Percentiles rank a stretch among this genome's conserved stretches.
phyloP scores from a whole-genome alignment of 2,888 invertebrate genomes.

The Microlaimidae sp. region DNA sequence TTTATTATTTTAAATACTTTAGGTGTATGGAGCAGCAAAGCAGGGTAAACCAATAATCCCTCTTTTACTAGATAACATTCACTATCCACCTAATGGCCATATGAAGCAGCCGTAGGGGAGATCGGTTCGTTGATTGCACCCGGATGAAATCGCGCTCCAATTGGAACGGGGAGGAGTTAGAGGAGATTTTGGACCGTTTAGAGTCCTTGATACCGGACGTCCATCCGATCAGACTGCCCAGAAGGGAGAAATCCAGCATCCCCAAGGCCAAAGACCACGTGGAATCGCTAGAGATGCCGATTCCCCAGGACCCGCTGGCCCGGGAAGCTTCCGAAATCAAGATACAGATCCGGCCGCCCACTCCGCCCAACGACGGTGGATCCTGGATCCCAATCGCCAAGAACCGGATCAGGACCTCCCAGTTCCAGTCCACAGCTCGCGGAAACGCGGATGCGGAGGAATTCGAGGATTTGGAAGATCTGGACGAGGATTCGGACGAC shows the following conservation, averaged over 20 bases:
- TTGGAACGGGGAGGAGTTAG: not conserved
- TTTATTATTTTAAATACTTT: no score
- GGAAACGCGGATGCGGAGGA: not conserved
- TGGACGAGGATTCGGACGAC: not conserved
- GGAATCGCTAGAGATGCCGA: not conserved
- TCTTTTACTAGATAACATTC: not conserved
- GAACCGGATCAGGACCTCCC: not conserved
- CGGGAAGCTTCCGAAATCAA: conserved; percentile 7
- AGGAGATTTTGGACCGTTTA: conserved; percentile 1
- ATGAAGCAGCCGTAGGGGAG: not conserved
- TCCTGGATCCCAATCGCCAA: conserved; percentile 4
- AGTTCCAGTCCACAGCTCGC: no score
- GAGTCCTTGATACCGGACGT: not conserved
- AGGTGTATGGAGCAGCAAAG: no score
- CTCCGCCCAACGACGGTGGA: not conserved
- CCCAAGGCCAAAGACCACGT: not conserved
- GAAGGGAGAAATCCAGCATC: not conserved
- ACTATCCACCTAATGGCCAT: not conserved
- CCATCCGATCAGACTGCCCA: not conserved
- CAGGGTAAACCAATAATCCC: not conserved
- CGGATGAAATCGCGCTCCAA: not conserved
- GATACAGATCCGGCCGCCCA: conserved; percentile 2
- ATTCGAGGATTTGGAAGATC: not conserved
- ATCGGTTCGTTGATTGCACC: conserved; percentile 3
- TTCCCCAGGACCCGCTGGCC: conserved; percentile 4